These are phyloP conservation scores for Terebella lapidaria DNA, from an alignment of 2,888 invertebrate genomes.

Conservation along the genomic window DNA sequence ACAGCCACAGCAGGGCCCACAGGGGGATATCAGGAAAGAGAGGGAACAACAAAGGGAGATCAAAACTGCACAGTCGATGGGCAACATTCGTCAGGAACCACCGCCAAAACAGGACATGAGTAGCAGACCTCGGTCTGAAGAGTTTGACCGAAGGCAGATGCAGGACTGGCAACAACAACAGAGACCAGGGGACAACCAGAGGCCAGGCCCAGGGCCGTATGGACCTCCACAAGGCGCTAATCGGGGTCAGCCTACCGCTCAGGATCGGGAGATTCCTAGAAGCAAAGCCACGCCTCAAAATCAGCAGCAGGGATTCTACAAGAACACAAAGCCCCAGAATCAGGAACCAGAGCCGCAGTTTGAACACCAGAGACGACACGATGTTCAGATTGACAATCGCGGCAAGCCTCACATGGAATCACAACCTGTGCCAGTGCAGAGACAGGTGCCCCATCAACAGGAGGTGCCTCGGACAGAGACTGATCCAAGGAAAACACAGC, in stretches of 20 bases:
- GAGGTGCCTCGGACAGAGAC: slow-evolving; percentile 29
- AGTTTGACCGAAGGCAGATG: slow-evolving; percentile 1
- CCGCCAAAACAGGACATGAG: not conserved
- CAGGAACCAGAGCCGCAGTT: slow-evolving; percentile 37
- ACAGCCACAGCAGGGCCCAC: not conserved
- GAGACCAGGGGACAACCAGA: not conserved
- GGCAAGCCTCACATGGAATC: not conserved
- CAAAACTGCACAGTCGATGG: not conserved
- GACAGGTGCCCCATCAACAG: slow-evolving; percentile 3
- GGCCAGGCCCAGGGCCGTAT: not conserved
- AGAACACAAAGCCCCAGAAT: slow-evolving; percentile 36
- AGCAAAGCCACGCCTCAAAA: slow-evolving; percentile 4
- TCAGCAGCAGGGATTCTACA: slow-evolving; percentile 39
- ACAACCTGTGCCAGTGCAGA: not conserved
- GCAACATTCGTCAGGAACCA: not conserved
- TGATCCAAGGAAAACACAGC: slow-evolving; percentile 34
- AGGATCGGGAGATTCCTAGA: not conserved
- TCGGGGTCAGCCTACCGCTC: no score
- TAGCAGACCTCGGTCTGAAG: not conserved
- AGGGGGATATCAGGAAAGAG: not conserved
- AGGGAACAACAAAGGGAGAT: not conserved
- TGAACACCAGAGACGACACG: slow-evolving; percentile 28
- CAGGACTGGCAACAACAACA: slow-evolving; percentile 7
- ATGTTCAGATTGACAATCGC: not conserved
- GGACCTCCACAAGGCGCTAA: not conserved